Evolutionary conservation across 92 coral and sea anemone genomes (phyloP).

Genomic region (Phenganax subtilis): DNA sequence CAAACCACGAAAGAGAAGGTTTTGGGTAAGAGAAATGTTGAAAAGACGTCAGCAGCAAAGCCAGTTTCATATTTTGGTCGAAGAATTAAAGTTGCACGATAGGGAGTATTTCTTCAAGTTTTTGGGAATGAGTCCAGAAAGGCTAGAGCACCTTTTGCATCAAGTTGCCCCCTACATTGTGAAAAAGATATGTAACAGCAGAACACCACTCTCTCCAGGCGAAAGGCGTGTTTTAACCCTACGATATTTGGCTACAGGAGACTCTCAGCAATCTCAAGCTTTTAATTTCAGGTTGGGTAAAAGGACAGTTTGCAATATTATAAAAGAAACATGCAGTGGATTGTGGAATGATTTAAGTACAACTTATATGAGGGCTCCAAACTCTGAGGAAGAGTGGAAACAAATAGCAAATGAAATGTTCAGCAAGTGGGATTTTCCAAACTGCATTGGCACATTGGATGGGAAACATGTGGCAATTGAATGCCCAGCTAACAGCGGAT

Average conservation of each 20-base stretch:
- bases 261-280: constrained; percentile 35
- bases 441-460: constrained; percentile 40
- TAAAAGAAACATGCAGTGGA: constrained; percentile 33
- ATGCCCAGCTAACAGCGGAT: constrained; percentile 31
- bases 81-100: constrained; percentile 45
- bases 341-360: constrained; percentile 36
- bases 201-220: constrained; percentile 36
- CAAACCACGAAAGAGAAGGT: constrained; percentile 43
- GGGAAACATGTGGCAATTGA: constrained; percentile 30
- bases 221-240: constrained; percentile 39
- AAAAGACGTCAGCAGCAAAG: constrained; percentile 47
- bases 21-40: constrained; percentile 47
- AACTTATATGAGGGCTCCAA: constrained; percentile 38
- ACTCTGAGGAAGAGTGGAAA: constrained; percentile 44
- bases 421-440: constrained; percentile 41
- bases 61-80: constrained; percentile 40
- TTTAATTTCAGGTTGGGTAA: constrained; percentile 38
- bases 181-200: constrained; percentile 41
- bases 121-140: constrained; percentile 45
- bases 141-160: constrained; percentile 37
- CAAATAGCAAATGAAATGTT: constrained; percentile 48
- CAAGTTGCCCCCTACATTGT: constrained; percentile 30
- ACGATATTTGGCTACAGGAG: constrained; percentile 46
- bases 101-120: constrained; percentile 54
- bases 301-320: constrained; percentile 40